Evolutionary conservation across 2,888 invertebrate genomes (phyloP).

Genomic region (Tethea ocularis): DNA sequence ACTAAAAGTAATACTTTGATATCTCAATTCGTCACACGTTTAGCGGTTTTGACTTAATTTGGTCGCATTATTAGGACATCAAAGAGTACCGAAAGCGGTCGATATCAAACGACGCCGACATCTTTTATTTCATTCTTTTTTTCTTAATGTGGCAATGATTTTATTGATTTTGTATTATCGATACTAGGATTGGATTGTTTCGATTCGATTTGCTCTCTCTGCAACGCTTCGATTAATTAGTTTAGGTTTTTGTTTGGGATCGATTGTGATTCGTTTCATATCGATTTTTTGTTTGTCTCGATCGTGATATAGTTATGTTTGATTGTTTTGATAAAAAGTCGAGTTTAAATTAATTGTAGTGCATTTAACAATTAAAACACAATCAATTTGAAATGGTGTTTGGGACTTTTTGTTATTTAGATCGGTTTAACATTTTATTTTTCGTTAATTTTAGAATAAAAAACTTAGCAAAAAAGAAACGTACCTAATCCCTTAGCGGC

Average conservation of each 20-base stretch:
- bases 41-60: constrained; percentile 80
- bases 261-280: constrained; percentile 57
- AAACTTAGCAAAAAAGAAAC: too few species aligned
- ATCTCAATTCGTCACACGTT: constrained; percentile 80
- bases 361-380: not conserved
- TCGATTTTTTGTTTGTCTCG: constrained; percentile 44
- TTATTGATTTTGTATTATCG: constrained; percentile 82
- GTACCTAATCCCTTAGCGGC: too few species aligned
- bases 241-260: constrained; percentile 62
- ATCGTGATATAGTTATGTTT: constrained; percentile 44
- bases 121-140: constrained; percentile 34
- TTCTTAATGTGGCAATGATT: constrained; percentile 61
- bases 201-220: constrained; percentile 72
- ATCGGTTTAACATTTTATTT: too few species aligned
- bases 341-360: constrained; percentile 11
- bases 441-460: too few species aligned
- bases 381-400: not conserved
- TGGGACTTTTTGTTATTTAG: not conserved
- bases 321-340: constrained; percentile 30
- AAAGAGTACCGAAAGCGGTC: constrained; percentile 72
- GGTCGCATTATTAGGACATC: constrained; percentile 78
- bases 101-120: constrained; percentile 68
- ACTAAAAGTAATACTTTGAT: constrained; percentile 77
- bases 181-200: constrained; percentile 55
- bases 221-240: constrained; percentile 72